Percentiles rank a stretch among this genome's conserved stretches.
Conservation (phyloP, 1,140 invertebrate genomes). For the Bacillus rossius region DNA sequence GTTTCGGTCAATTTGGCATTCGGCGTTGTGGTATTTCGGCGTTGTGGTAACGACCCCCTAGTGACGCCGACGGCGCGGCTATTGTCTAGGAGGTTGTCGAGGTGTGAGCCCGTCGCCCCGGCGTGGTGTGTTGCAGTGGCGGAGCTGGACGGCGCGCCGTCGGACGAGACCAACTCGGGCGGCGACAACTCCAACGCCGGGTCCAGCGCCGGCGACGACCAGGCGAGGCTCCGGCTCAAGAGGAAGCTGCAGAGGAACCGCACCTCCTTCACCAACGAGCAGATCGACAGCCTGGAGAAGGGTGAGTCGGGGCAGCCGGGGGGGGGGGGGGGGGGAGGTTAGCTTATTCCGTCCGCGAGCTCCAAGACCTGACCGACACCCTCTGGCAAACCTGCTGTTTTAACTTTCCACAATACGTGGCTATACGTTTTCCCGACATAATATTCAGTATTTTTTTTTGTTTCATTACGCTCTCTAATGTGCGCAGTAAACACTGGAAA, state of each 20-base stretch:
- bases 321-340: neutral
- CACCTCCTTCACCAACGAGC: conserved; percentile 98
- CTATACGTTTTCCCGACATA: too few relatives aligned
- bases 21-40: too few relatives aligned
- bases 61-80: too few relatives aligned
- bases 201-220: conserved; percentile 76
- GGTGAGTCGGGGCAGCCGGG: conserved; percentile 48
- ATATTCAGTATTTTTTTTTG: too few relatives aligned
- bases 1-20: too few relatives aligned
- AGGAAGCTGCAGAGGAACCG: conserved; percentile 96
- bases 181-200: conserved; percentile 75
- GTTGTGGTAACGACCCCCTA: too few relatives aligned
- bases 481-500: too few relatives aligned
- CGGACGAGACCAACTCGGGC: conserved; percentile 69
- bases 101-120: too few relatives aligned
- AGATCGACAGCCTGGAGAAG: conserved; percentile 98
- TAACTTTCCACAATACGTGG: too few relatives aligned
- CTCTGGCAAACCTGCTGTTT: too few relatives aligned
- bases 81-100: too few relatives aligned
- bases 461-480: too few relatives aligned
- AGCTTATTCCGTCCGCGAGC: neutral
- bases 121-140: conserved; percentile 6
- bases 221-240: conserved; percentile 83
- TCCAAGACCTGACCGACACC: neutral
- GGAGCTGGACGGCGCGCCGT: conserved; percentile 59